Conservation (phyloP, 2,888 invertebrate species). For the Meteorus colon region DNA sequence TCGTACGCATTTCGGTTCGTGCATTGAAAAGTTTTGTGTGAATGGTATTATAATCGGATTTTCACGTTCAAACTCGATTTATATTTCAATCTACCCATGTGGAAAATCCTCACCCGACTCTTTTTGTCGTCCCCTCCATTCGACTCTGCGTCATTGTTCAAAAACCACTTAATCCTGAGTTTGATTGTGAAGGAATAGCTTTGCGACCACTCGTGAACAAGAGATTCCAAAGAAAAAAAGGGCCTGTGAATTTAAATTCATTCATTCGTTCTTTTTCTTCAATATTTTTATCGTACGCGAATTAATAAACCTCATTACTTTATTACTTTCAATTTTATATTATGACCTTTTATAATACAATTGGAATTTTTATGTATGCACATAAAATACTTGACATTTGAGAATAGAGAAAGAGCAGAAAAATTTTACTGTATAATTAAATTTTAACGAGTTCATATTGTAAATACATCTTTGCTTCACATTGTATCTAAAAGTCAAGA, state of each 20-base stretch:
- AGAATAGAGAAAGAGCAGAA: background rate
- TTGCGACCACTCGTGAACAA: background rate
- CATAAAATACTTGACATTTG: background rate
- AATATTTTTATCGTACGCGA: background rate
- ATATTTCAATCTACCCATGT: conserved; percentile 18
- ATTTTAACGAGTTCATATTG: conserved; percentile 5
- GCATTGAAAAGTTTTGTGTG: conserved; percentile 15
- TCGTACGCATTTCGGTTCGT: background rate
- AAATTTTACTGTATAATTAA: background rate
- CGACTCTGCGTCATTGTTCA: background rate
- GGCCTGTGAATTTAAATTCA: background rate
- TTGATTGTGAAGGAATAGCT: conserved; percentile 1
- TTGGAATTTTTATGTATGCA: background rate
- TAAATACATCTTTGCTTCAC: background rate
- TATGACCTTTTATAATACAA: background rate
- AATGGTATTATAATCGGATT: conserved; percentile 20
- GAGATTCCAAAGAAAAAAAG: background rate
- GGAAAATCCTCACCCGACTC: conserved; percentile 8
- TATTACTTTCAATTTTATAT: background rate
- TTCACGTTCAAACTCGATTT: conserved; percentile 24
- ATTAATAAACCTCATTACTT: background rate
- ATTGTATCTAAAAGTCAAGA: background rate
- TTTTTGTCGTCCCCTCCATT: background rate
- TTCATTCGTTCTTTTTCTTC: background rate
- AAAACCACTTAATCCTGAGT: conserved; percentile 3